Conservation (phyloP, 2,888 invertebrate species). For the Polydrusus pterygomalis region DNA sequence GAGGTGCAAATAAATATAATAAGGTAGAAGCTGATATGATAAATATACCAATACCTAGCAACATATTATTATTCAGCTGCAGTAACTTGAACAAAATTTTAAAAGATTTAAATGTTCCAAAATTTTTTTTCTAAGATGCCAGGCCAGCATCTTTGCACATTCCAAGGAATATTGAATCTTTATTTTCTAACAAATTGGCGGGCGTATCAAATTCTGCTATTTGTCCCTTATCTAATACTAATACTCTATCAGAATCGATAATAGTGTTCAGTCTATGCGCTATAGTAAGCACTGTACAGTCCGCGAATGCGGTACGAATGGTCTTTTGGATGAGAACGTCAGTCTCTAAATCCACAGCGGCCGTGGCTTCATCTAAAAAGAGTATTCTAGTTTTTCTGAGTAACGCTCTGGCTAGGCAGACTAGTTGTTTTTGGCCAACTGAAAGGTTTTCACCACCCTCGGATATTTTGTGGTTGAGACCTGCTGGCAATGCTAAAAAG, state of each 20-base stretch:
- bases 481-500: slow-evolving; percentile 54
- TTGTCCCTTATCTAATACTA: slow-evolving; percentile 68
- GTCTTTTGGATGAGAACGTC: slow-evolving; percentile 93
- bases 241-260: slow-evolving; percentile 65
- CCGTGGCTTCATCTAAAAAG: slow-evolving; percentile 91
- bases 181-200: slow-evolving; percentile 61
- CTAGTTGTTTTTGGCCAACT: slow-evolving; percentile 90
- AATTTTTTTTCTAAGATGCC: slow-evolving; percentile 39
- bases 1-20: no score
- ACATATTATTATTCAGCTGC: no score
- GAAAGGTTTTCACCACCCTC: slow-evolving; percentile 96
- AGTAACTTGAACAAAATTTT: no score
- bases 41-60: no score
- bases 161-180: slow-evolving; percentile 69
- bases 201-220: slow-evolving; percentile 69
- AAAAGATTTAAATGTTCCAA: no score
- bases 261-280: slow-evolving; percentile 75
- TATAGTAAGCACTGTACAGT: slow-evolving; percentile 75
- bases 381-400: slow-evolving; percentile 90
- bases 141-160: slow-evolving; percentile 72
- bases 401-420: slow-evolving; percentile 89
- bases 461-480: slow-evolving; percentile 77
- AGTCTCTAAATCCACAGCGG: slow-evolving; percentile 92
- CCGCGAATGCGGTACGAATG: slow-evolving; percentile 75
- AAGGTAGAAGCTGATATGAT: no score